These are phyloP conservation scores for Lordiphosa clarofinis DNA, from an alignment of 1,140 invertebrate species.

Conservation along the genomic window DNA sequence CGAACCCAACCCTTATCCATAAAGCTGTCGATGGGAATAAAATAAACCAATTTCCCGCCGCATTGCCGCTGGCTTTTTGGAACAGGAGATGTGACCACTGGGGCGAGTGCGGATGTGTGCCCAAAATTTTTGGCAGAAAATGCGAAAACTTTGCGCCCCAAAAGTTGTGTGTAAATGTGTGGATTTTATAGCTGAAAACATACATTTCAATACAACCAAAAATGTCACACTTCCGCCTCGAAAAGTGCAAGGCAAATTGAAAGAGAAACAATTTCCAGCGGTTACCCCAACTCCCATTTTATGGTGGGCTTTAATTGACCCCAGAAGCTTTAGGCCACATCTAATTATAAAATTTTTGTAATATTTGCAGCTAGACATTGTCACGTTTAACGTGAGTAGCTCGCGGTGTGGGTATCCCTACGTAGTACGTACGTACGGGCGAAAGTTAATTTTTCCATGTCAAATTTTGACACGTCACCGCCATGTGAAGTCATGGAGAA, in stretches of 20 bases:
- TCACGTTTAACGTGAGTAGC: slow-evolving; percentile 11
- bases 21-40: slow-evolving; percentile 60
- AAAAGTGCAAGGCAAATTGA: slow-evolving; percentile 57
- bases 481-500: slow-evolving; percentile 10
- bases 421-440: slow-evolving; percentile 32
- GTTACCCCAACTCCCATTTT: slow-evolving; percentile 49
- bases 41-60: slow-evolving; percentile 70
- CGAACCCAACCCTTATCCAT: background rate
- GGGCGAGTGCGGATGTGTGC: slow-evolving; percentile 50
- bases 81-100: slow-evolving; percentile 13
- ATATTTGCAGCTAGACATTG: slow-evolving; percentile 33
- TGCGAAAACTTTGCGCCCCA: slow-evolving; percentile 42
- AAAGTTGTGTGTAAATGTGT: slow-evolving; percentile 63
- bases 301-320: slow-evolving; percentile 65
- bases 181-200: slow-evolving; percentile 57
- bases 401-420: slow-evolving; percentile 33
- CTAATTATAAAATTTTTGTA: slow-evolving; percentile 56
- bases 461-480: slow-evolving; percentile 51
- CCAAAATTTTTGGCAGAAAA: slow-evolving; percentile 49
- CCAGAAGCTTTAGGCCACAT: slow-evolving; percentile 46
- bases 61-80: slow-evolving; percentile 52
- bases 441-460: slow-evolving; percentile 61
- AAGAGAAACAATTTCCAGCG: slow-evolving; percentile 64
- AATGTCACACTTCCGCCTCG: slow-evolving; percentile 63
- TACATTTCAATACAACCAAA: slow-evolving; percentile 65